phyloP scores from a whole-genome alignment of 2,888 invertebrate genomes.

The Thymelicus lineola region DNA sequence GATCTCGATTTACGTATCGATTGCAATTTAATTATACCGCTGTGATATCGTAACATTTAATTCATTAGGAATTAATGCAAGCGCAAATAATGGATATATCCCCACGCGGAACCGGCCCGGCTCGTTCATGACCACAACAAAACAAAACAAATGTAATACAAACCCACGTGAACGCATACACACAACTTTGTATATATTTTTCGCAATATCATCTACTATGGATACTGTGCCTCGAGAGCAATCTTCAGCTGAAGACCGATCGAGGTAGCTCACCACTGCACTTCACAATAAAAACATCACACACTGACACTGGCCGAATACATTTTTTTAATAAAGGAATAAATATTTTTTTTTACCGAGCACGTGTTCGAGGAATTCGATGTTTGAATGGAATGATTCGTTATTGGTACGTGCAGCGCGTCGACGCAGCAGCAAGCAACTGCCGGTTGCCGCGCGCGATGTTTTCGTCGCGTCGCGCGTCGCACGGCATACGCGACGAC shows the following conservation, averaged over 20 bases:
- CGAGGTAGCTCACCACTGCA: slow-evolving; percentile 27
- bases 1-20: slow-evolving; percentile 9
- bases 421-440: slow-evolving; percentile 51
- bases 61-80: slow-evolving; percentile 34
- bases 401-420: slow-evolving; percentile 50
- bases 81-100: slow-evolving; percentile 38
- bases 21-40: slow-evolving; percentile 19
- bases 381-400: slow-evolving; percentile 46
- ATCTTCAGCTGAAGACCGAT: slow-evolving; percentile 35
- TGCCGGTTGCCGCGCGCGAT: slow-evolving; percentile 48
- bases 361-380: slow-evolving; percentile 47
- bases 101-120: slow-evolving; percentile 56
- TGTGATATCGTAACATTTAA: slow-evolving; percentile 27
- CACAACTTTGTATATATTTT: slow-evolving; percentile 23
- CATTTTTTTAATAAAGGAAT: slow-evolving; percentile 12
- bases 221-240: slow-evolving; percentile 25
- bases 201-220: slow-evolving; percentile 19
- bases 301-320: slow-evolving; percentile 42
- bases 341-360: slow-evolving; percentile 31
- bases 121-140: slow-evolving; percentile 47
- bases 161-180: slow-evolving; percentile 41
- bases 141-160: slow-evolving; percentile 48
- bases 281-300: slow-evolving; percentile 38
- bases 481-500: slow-evolving; percentile 36
- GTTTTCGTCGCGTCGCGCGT: slow-evolving; percentile 38